Conservation (phyloP, 2,888 invertebrate genomes). For the Camptogramma bilineatum region DNA sequence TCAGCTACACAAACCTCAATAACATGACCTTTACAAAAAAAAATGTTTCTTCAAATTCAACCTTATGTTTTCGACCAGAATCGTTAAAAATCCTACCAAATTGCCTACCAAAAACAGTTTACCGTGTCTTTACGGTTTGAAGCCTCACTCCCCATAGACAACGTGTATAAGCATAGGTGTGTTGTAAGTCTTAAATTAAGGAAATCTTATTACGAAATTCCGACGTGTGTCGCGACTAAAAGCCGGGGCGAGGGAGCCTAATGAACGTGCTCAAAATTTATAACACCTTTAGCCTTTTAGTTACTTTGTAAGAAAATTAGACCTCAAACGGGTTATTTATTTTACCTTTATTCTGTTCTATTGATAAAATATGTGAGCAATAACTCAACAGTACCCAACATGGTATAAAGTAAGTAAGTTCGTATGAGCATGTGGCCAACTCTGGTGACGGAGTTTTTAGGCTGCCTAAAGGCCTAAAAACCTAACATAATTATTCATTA, state of each 20-base stretch:
- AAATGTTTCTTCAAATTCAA: no score
- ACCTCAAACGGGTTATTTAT: constrained; percentile 62
- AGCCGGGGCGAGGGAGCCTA: constrained; percentile 72
- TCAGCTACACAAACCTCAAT: no score
- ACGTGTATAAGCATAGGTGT: constrained; percentile 35
- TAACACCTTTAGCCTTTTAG: constrained; percentile 78
- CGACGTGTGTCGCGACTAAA: constrained; percentile 78
- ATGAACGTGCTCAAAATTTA: constrained; percentile 83
- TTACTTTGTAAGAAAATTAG: constrained; percentile 68
- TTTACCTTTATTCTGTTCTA: constrained; percentile 28
- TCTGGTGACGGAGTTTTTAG: no score
- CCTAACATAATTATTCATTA: no score
- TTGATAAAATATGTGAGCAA: constrained; percentile 10
- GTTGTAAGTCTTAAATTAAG: constrained; percentile 76
- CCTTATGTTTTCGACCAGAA: no score
- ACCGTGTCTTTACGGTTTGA: background rate
- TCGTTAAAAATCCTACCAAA: no score
- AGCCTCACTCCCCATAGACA: background rate
- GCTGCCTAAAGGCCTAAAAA: no score
- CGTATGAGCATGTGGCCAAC: no score
- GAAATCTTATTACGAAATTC: constrained; percentile 84
- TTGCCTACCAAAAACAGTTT: background rate
- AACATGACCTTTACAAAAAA: no score
- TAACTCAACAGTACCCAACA: background rate
- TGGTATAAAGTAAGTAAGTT: no score